Evolutionary conservation across 2,888 invertebrate species (phyloP).

Genomic region (Ligdia adustata): DNA sequence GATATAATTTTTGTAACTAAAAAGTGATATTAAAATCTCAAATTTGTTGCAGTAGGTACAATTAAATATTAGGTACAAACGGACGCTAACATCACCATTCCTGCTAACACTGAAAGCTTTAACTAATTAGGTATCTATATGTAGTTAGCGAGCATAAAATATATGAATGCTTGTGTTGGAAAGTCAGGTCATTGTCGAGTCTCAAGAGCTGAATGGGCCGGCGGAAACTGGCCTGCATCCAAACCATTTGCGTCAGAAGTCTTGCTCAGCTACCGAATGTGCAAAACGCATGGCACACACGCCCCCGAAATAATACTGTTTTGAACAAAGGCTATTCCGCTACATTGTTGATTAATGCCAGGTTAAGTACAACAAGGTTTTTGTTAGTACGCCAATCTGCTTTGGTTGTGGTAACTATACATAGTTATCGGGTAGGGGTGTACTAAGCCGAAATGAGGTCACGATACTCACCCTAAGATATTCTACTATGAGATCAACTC

Average conservation of each 20-base stretch:
- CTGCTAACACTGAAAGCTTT: slow-evolving; percentile 16
- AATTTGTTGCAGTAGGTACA: too few relatives aligned
- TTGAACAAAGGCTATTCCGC: slow-evolving; percentile 30
- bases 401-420: too few relatives aligned
- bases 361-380: slow-evolving; percentile 15
- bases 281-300: slow-evolving; percentile 17
- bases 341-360: slow-evolving; percentile 15
- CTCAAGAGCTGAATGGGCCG: slow-evolving; percentile 75
- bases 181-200: slow-evolving; percentile 79
- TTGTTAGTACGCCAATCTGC: background rate
- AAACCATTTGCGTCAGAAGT: slow-evolving; percentile 68
- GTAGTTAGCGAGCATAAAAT: slow-evolving; percentile 10
- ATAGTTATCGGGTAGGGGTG: too few relatives aligned
- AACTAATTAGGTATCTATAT: slow-evolving; percentile 16
- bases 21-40: too few relatives aligned
- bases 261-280: background rate
- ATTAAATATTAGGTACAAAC: slow-evolving; percentile 1
- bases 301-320: slow-evolving; percentile 30
- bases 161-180: slow-evolving; percentile 46
- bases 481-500: too few relatives aligned
- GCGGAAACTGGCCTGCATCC: slow-evolving; percentile 73
- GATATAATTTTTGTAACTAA: too few relatives aligned
- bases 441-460: too few relatives aligned
- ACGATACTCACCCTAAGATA: too few relatives aligned
- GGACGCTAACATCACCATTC: slow-evolving; percentile 6